phyloP scores from a whole-genome alignment of 2,888 invertebrate genomes.

The Ferdinandea cuprea region DNA sequence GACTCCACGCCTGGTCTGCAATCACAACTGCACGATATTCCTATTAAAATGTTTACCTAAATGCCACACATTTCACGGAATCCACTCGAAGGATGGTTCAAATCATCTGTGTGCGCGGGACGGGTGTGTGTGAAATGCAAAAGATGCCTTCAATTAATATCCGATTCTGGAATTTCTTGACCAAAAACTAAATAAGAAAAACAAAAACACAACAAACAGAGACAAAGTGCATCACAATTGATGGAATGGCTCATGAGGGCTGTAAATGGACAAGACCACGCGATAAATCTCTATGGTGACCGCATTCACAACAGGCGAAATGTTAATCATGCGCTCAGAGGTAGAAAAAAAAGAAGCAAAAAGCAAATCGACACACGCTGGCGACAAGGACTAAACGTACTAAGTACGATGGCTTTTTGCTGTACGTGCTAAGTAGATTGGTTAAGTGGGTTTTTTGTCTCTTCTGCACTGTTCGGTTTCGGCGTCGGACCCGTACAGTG shows the following conservation, averaged over 20 bases:
- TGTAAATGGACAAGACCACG: slow-evolving; percentile 57
- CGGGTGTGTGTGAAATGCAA: slow-evolving; percentile 34
- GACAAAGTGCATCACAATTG: slow-evolving; percentile 27
- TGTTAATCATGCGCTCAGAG: slow-evolving; percentile 35
- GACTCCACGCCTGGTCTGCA: slow-evolving; percentile 35
- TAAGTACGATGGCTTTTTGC: slow-evolving; percentile 47
- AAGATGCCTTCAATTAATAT: slow-evolving; percentile 67
- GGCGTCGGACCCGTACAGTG: background rate
- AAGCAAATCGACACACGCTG: slow-evolving; percentile 17
- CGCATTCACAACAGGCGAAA: slow-evolving; percentile 56
- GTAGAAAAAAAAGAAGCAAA: background rate
- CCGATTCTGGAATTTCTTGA: slow-evolving; percentile 60
- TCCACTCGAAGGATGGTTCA: slow-evolving; percentile 43
- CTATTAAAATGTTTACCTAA: slow-evolving; percentile 71
- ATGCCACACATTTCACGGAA: slow-evolving; percentile 72
- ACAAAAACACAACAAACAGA: slow-evolving; percentile 6
- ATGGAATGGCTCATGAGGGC: slow-evolving; percentile 40
- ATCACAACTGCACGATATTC: slow-evolving; percentile 70
- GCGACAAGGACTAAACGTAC: slow-evolving; percentile 27
- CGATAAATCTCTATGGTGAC: slow-evolving; percentile 62
- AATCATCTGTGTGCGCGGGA: slow-evolving; percentile 30
- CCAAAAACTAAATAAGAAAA: too few species aligned
- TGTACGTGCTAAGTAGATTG: slow-evolving; percentile 63
- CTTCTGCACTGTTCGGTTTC: background rate
- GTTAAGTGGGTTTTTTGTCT: slow-evolving; percentile 44